Conservation (phyloP, 2,113 vertebrate genomes). For the Pelvicachromis taeniatus region DNA sequence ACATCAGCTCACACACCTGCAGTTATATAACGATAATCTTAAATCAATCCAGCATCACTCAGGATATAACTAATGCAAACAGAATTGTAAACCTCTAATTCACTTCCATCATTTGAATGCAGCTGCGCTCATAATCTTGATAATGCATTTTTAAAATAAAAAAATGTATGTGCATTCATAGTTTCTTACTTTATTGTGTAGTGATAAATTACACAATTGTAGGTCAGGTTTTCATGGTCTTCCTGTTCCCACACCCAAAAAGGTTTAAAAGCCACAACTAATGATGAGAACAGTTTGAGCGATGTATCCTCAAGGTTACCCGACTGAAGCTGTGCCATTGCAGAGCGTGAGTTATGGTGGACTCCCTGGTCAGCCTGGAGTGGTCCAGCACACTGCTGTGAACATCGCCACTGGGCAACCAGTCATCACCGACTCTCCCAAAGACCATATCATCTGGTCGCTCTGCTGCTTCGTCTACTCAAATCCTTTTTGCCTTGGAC, state of each 20-base stretch:
- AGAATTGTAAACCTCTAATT: no score
- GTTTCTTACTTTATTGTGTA: background rate
- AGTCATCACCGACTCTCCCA: background rate
- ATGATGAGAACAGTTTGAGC: background rate
- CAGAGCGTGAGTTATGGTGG: background rate
- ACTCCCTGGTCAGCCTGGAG: background rate
- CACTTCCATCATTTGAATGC: no score
- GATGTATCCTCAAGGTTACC: background rate
- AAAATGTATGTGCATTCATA: background rate
- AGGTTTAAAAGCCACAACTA: background rate
- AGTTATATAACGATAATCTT: no score
- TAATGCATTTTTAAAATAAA: no score
- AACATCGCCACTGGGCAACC: accelerated
- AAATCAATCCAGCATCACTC: no score
- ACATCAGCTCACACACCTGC: no score
- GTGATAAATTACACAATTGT: background rate
- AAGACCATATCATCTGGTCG: constrained; percentile 57
- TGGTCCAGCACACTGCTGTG: background rate
- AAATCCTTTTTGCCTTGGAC: constrained; percentile 40
- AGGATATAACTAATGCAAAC: no score
- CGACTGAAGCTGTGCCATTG: background rate
- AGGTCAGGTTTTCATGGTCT: background rate
- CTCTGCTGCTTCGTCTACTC: background rate
- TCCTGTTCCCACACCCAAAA: background rate
- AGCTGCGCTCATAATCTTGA: no score